These are phyloP conservation scores for Cyanistes caeruleus DNA, from an alignment of 2,113 vertebrate genomes.

Conservation along the genomic window DNA sequence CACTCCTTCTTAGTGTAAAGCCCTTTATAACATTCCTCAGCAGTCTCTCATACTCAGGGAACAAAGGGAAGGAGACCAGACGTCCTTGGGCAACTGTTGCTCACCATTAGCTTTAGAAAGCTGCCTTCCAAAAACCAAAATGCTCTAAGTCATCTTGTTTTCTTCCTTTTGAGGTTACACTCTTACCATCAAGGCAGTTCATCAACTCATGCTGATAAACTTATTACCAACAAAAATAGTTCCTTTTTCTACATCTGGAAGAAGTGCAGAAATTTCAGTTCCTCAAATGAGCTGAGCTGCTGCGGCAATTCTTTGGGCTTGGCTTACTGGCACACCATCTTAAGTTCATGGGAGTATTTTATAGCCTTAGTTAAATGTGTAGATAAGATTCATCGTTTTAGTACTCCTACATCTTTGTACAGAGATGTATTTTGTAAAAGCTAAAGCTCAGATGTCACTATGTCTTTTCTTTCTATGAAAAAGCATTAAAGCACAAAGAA, in stretches of 20 bases:
- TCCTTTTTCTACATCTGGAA: slow-evolving; percentile 10
- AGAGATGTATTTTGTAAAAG: background rate
- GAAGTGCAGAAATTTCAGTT: background rate
- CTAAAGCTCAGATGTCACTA: background rate
- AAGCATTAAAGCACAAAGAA: background rate
- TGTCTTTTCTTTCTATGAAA: background rate
- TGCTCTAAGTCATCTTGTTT: background rate
- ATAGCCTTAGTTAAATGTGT: background rate
- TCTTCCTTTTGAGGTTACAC: slow-evolving; percentile 19
- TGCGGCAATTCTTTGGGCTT: background rate
- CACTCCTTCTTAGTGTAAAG: background rate
- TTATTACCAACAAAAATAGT: background rate
- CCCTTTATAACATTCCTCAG: background rate
- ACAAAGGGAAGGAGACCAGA: slow-evolving; percentile 8
- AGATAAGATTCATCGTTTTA: background rate
- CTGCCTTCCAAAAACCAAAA: background rate
- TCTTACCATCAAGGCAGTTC: background rate
- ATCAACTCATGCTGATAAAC: background rate
- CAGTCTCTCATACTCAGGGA: background rate
- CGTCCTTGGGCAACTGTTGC: background rate
- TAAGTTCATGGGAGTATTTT: background rate
- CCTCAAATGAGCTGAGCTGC: background rate
- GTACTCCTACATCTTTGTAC: background rate
- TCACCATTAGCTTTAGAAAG: background rate
- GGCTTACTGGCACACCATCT: background rate